Base-by-base conservation (phyloP, 2,888 invertebrate species). In the Cosmopolites sordidus region DNA sequence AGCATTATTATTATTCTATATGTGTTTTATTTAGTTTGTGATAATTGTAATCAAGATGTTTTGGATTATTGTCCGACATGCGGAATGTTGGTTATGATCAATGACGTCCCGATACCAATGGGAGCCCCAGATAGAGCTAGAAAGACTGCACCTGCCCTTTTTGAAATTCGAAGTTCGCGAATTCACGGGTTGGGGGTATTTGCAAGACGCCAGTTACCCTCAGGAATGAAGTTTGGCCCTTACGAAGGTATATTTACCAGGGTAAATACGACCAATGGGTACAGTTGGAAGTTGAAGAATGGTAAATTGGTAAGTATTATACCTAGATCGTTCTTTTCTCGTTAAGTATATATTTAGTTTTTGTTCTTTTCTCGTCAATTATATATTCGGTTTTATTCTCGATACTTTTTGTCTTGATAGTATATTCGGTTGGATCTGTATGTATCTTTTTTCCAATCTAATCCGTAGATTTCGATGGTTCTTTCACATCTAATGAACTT, bases 181-280 rank as follows among this genome's bases (percentile, higher is more conserved):
- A 62, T 66, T 11, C 61, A 63, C 37, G 64, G 65, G 3, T 57
- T 61, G 3, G 66, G 65, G 11, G 62, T 65, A 1, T 66, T 64
- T 45, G 58, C 64, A 0, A 16, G 52, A 15, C 54, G 48, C 16
- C 41, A 16, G 15, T 30, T 67, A 11, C 58, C 58, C 4, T 49
- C 58, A 37, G 64, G 65, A 0, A 39, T 64, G 1, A 61, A 60
- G 14, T 52, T 67, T 54, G 67, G 66, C 0, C 67, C 67, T 0
- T 66, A 65, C 18, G 59, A 65, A 30, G 67, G 67, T 1, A 39
- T 49, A 11, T 45, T 58, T 1, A 58, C 60, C 2, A 58, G 53
- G 16, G 29, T 58, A 9, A 12, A 17, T 12, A 42, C 40, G 12
- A 58, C 61, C 9, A 58, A 51, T 22, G 47, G 49, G 5, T 64